Evolutionary conservation across 2,797 vertebrate species (phyloP), one percentile per base, ranked within the genome.

Genomic region (Aratinga solstitialis): DNA sequence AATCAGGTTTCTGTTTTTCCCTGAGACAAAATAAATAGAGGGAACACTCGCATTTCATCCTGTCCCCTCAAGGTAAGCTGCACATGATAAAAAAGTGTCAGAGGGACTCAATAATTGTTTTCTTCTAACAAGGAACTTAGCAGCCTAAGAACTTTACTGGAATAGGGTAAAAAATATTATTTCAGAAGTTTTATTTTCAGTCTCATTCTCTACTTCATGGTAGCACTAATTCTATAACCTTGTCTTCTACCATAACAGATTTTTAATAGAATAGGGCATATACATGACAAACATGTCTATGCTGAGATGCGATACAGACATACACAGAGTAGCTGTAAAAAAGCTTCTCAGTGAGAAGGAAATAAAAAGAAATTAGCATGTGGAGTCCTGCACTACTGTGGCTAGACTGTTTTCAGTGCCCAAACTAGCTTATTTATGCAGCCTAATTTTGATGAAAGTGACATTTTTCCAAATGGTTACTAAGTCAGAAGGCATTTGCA

Each of bases 11-110:
- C 36, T 54, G 32, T 34, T 91, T 65, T 90, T 92, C 72, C 82
- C n/a, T 72, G 88, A 89, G 80, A 86, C 53, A 87, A 89, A 86
- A 19, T 90, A 95, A 94, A 95, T 83, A 92, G 93, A 92, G 22
- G 18, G 42, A 73, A n/a, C 7, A 23, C 50, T 89, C 92, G 23
- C 56, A 84, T 95, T 93, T 92, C 84, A 74, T 82, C 86, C 68
- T 5, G 21, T 93, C 40, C 74, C 90, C 45, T 90, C 62, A 43
- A 58, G 78, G 53, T 93, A 88, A 94, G 29, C n/a, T 58, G 73
- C 30, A 38, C 48, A 47, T 68, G 27, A 77, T 76, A 72, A 71
- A 88, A 89, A 93, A 90, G 54, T 78, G 77, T 36, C 47, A 74
- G 56, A 91, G 73, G 84, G 50, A 48, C 12, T 26, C n/a, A 89